Evolutionary conservation across 2,113 vertebrate genomes (phyloP).

Genomic region (Spilogale gracilis): DNA sequence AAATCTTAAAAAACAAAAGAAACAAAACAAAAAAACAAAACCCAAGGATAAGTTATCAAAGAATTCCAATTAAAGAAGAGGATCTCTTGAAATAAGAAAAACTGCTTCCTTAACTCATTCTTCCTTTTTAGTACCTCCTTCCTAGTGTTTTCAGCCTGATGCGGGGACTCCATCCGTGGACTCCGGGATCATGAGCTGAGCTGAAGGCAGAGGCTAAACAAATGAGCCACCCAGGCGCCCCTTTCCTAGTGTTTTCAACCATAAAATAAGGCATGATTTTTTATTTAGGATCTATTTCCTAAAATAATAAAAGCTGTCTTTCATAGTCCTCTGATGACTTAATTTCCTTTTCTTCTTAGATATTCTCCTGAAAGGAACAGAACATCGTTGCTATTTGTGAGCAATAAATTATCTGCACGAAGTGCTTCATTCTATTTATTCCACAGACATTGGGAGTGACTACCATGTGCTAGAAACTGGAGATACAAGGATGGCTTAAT

Average conservation of each 20-base stretch:
- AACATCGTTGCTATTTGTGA: constrained; percentile 34
- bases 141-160: constrained; percentile 11
- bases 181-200: no score
- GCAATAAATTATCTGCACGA: neutral
- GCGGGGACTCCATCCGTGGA: no score
- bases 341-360: constrained; percentile 78
- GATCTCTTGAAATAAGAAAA: constrained; percentile 44
- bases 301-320: constrained; percentile 56
- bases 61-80: constrained; percentile 18
- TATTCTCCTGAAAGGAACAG: constrained; percentile 74
- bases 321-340: constrained; percentile 43
- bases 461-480: neutral
- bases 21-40: neutral
- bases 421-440: neutral
- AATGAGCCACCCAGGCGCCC: neutral
- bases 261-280: constrained; percentile 39
- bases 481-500: neutral
- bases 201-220: no score
- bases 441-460: neutral
- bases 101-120: neutral
- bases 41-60: neutral
- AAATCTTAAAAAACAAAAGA: no score
- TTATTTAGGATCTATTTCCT: constrained; percentile 54
- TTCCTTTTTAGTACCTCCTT: constrained; percentile 40
- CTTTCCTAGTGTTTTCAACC: constrained; percentile 36